Base-by-base conservation (phyloP, 2,797 vertebrate species). In the Salarias fasciatus region DNA sequence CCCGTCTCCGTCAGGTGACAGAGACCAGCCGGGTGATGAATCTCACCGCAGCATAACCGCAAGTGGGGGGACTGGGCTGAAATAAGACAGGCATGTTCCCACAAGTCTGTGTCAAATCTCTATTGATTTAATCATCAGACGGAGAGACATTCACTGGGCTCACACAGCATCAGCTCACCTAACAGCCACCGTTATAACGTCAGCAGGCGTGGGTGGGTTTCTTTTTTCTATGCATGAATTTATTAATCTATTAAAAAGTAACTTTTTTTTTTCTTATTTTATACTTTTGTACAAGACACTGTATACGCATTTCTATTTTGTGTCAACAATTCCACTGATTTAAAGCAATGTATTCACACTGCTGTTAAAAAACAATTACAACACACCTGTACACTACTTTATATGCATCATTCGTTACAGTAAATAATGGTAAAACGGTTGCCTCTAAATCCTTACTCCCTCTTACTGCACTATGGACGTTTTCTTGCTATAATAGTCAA, bases 71-170 rank as follows among this genome's bases (percentile, higher is more conserved):
- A 95, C 94, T 93, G 93, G 93, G 89, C 90, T 94, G 91, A 93
- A 96, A 96, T 94, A 94, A 95, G 54, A 69, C 93, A 95, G 93
- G 90, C 94, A 93, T 96, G 95, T 98, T 95, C 93, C 93, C 95
- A 95, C 95, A 95, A 95, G 94, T 95, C 80, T 94, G 65, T 95
- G 94, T 96, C 95, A 95, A 95, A 96, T 96, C 94, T 95, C 91
- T 95, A 96, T 96, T 96, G 95, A 98, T 97, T 96, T 95, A 95
- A 95, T 97, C 95, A 96, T 97, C 94, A 95, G 24, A 90, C 95
- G 94, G 93, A 95, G 94, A 94, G 93, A 94, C 92, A 92, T 92
- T 94, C 93, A 94, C 91, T 93, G 94, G 93, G 92, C 91, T 94
- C 94, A 93, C 94, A 92, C 94, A 92, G 92, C 92, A 91, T 93